Evolutionary conservation across 2,888 invertebrate genomes (phyloP), one percentile per base, ranked within the genome.

Genomic region (Habroteleia sp.): DNA sequence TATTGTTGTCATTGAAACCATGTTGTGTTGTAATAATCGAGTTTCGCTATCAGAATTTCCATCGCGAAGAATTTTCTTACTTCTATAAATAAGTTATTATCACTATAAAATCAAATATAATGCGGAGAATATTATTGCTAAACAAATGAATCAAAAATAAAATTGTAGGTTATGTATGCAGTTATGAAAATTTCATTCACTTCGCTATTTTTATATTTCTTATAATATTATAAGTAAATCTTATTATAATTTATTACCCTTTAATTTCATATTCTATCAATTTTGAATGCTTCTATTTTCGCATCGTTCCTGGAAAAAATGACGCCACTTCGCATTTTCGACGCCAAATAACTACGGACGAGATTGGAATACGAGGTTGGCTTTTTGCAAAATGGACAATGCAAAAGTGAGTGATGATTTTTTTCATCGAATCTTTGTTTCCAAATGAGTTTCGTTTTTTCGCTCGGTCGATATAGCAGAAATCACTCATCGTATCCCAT

Each of bases 1-100:
- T 33, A 37, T 14, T 8, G 4, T 10, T 35, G 44, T 35, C 44
- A 44, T 58, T 58, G 58, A 44, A 44, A n/a, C n/a, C 10, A 6
- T 4, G 10, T 10, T 11, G 33, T 42, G 29, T 20, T 7, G 42
- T 14, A 42, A 58, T 23, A 20, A 25, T 5, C 29, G n/a, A n/a
- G n/a, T 52, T 52, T 52, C 27, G 52, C 17, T 37, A 39, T 5
- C 2, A 27, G 11, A 13, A 17, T 39, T 54, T 54, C 41, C 29
- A 39, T 29, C 20, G 4, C 37, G 6, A 6, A 52, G 2, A 10
- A 52, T 37, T 37, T 52, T 52, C 52, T 37, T 37, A 37, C 14
- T 52, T 35, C 37, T 27, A 37, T 37, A 37, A 52, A 52, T 37
- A 37, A 46, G 10, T n/a, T 16, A 4, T 2, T 35, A 3, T n/a